Conservation (phyloP, 2,888 invertebrate genomes). For the Eurytoma californica region DNA sequence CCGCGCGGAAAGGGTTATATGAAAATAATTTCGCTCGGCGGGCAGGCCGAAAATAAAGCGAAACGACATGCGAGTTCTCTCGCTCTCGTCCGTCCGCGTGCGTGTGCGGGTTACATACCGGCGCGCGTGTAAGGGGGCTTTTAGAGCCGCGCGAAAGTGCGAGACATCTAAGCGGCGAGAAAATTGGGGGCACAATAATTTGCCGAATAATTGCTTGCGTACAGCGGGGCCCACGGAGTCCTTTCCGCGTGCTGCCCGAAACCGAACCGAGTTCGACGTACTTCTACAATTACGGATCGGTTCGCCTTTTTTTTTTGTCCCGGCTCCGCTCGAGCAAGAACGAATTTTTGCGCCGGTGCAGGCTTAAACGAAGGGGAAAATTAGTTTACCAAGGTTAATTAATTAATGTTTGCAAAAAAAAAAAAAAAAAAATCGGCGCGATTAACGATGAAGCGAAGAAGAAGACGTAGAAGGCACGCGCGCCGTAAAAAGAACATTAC, state of each 20-base stretch:
- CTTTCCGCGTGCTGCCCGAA: not conserved
- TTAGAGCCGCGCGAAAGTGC: not conserved
- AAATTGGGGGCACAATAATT: constrained; percentile 51
- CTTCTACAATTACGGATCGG: constrained; percentile 1
- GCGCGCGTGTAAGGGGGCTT: not conserved
- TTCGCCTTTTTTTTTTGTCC: not conserved
- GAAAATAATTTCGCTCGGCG: constrained; percentile 61
- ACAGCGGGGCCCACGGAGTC: not conserved
- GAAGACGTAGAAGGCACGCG: not conserved
- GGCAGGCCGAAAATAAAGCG: constrained; percentile 47
- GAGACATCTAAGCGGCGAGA: constrained; percentile 42
- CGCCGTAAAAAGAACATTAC: not conserved
- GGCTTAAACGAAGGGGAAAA: no score
- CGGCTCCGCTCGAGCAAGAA: not conserved
- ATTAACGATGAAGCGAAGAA: not conserved
- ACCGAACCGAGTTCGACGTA: constrained; percentile 21
- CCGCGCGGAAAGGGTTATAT: constrained; percentile 57
- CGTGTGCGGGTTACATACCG: not conserved
- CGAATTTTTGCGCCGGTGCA: not conserved
- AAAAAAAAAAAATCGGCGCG: no score
- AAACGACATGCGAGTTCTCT: constrained; percentile 26
- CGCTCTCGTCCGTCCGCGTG: not conserved
- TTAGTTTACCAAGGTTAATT: no score
- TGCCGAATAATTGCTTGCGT: constrained; percentile 39
- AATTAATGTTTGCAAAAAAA: no score